phyloP scores from a whole-genome alignment of 2,888 invertebrate genomes.

The Quadriops clusia region DNA sequence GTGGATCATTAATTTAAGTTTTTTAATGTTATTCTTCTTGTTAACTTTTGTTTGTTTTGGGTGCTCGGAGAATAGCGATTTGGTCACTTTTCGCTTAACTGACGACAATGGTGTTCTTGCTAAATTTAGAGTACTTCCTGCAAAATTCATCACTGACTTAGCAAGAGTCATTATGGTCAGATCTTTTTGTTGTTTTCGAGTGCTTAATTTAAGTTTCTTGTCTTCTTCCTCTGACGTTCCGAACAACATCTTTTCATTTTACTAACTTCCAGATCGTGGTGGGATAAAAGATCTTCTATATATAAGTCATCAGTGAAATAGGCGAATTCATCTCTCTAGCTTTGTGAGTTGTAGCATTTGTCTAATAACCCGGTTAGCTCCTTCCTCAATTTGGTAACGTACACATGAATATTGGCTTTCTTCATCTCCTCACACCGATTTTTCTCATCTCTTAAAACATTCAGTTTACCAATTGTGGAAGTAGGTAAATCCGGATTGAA shows the following conservation, averaged over 20 bases:
- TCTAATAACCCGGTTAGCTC: conserved; percentile 70
- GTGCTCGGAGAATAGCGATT: too few species aligned
- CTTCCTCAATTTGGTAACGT: conserved; percentile 53
- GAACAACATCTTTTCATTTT: conserved; percentile 54
- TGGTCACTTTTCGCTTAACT: too few species aligned
- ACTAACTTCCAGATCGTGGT: conserved; percentile 68
- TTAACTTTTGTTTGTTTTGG: too few species aligned
- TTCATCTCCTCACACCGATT: conserved; percentile 64
- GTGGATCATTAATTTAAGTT: too few species aligned
- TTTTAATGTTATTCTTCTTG: too few species aligned
- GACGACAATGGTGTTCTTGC: too few species aligned
- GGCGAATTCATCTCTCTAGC: conserved; percentile 48
- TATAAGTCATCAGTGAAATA: conserved; percentile 56
- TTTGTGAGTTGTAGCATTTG: conserved; percentile 54
- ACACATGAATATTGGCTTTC: conserved; percentile 60
- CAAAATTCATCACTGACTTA: conserved; percentile 5
- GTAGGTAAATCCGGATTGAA: conserved; percentile 52
- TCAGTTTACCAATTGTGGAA: conserved; percentile 43
- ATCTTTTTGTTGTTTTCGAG: conserved; percentile 39
- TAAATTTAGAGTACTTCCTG: too few species aligned
- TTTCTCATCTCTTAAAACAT: conserved; percentile 55
- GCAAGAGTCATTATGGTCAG: conserved; percentile 15
- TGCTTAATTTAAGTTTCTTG: conserved; percentile 41
- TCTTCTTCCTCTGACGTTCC: conserved; percentile 50
- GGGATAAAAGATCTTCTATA: conserved; percentile 65